Conservation (phyloP, 2,113 vertebrate species). For the Eleginops maclovinus region DNA sequence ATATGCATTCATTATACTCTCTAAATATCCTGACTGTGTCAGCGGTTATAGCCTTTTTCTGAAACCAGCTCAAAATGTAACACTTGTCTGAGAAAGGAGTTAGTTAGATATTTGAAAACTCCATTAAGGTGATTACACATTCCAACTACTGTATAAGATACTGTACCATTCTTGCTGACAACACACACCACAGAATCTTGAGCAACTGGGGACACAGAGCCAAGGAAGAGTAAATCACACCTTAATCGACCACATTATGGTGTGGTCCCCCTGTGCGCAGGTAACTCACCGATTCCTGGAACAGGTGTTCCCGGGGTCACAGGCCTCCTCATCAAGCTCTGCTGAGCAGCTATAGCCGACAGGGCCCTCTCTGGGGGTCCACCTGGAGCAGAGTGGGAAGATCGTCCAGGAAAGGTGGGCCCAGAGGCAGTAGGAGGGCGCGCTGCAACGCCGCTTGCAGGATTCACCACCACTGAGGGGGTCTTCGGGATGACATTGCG, state of each 20-base stretch:
- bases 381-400: constrained; percentile 87
- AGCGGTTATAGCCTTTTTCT: not conserved
- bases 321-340: constrained; percentile 89
- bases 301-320: constrained; percentile 91
- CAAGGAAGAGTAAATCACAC: constrained; percentile 80
- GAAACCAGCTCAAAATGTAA: constrained; percentile 3
- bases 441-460: constrained; percentile 71
- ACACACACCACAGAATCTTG: constrained; percentile 65
- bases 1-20: not conserved
- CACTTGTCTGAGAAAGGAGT: constrained; percentile 32
- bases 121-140: constrained; percentile 55
- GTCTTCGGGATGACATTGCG: constrained; percentile 88
- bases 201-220: constrained; percentile 72
- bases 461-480: constrained; percentile 73
- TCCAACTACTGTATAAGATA: constrained; percentile 49
- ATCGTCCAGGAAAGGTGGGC: constrained; percentile 82
- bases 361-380: constrained; percentile 90
- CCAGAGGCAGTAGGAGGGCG: constrained; percentile 78
- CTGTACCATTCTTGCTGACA: constrained; percentile 57
- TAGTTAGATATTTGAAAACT: constrained; percentile 39
- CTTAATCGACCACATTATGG: constrained; percentile 84
- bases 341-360: constrained; percentile 84
- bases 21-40: not conserved
- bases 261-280: constrained; percentile 83
- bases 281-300: constrained; percentile 95